Evolutionary conservation across 2,888 invertebrate species (phyloP).

Genomic region (Leptinotarsa juncta): DNA sequence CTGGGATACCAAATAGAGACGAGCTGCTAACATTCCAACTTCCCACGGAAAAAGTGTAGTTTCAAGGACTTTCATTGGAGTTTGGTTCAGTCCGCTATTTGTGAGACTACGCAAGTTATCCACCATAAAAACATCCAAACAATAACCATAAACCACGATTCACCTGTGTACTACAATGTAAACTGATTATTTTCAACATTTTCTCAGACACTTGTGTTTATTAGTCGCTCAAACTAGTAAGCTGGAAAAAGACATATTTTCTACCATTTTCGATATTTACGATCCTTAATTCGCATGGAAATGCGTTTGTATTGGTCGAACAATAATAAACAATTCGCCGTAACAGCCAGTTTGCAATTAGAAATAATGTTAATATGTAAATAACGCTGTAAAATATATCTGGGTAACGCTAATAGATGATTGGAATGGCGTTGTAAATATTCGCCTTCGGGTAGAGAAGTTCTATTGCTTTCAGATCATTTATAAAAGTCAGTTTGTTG

Average conservation of each 20-base stretch:
- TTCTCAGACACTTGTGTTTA: background rate
- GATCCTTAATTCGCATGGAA: conserved; percentile 25
- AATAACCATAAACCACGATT: conserved; percentile 3
- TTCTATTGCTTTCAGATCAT: background rate
- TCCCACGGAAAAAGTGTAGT: too few species aligned
- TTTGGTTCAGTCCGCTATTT: too few species aligned
- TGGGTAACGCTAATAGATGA: conserved; percentile 27
- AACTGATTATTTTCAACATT: conserved; percentile 11
- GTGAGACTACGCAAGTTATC: background rate
- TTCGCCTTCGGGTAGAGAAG: background rate
- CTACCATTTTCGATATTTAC: conserved; percentile 25
- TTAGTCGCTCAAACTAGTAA: conserved; percentile 3
- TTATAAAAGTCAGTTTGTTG: background rate
- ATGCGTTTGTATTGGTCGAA: conserved; percentile 35
- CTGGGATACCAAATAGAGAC: too few species aligned
- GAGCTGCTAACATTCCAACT: too few species aligned
- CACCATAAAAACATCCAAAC: background rate
- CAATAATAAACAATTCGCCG: conserved; percentile 36
- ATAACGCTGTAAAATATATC: conserved; percentile 38
- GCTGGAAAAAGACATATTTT: conserved; percentile 26
- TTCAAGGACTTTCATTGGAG: too few species aligned
- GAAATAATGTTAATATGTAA: conserved; percentile 44
- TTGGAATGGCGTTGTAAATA: conserved; percentile 13
- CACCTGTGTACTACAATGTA: conserved; percentile 8
- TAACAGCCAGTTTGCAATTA: conserved; percentile 45